phyloP scores from a whole-genome alignment of 2,113 vertebrate genomes.

The chimpanzee (Pan troglodytes) region NHGRI_mPanTro3-v2.1_pri NC_072409.2:64395001-64395500 shows the following conservation, averaged over 20 bases:
- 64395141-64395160: not conserved
- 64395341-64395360: not conserved
- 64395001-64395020: not conserved
- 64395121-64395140: not conserved
- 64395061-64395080: not conserved
- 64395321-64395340: not conserved
- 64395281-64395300: not conserved
- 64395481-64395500: slow-evolving; percentile 35
- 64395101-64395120: not conserved
- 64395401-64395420: not conserved
- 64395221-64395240: not conserved
- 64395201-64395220: not conserved
- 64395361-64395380: not conserved
- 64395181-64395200: slow-evolving; percentile 20
- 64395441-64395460: not conserved
- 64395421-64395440: not conserved
- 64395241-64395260: not conserved
- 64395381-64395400: not conserved
- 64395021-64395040: not conserved
- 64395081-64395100: not conserved
- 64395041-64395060: not conserved
- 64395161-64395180: not conserved
- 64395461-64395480: not conserved
- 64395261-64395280: not conserved
- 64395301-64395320: not conserved